A percentile compares a stretch with the other conserved stretches of the same genome.
phyloP scores from a whole-genome alignment of 1,140 invertebrate genomes.

The Nasonia longicornis region DNA sequence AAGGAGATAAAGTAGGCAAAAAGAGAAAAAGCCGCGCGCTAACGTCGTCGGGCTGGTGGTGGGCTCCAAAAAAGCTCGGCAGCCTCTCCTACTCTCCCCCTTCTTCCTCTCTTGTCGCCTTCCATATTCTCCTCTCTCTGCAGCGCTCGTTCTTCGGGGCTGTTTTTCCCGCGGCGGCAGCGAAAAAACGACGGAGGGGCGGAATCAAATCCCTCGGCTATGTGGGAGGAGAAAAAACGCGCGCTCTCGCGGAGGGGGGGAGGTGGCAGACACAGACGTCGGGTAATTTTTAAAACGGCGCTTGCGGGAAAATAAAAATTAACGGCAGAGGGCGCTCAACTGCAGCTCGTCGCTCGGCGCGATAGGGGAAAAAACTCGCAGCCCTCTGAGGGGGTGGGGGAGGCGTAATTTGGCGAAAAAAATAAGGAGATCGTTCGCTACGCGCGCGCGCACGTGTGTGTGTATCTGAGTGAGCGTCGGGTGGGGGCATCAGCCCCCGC shows the following conservation, averaged over 20 bases:
- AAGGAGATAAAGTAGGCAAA: slow-evolving; percentile 48
- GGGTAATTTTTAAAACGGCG: slow-evolving; percentile 64
- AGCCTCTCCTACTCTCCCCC: slow-evolving; percentile 3
- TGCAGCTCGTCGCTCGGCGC: slow-evolving; percentile 6
- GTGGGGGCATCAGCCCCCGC: neutral
- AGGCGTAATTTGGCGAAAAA: slow-evolving; percentile 32
- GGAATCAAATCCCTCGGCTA: neutral
- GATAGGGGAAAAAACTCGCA: slow-evolving; percentile 12
- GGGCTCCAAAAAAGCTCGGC: slow-evolving; percentile 26
- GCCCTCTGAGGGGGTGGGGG: neutral
- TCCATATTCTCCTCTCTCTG: slow-evolving; percentile 2
- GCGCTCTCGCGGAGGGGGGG: neutral
- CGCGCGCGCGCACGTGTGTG: no score
- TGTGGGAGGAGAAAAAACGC: slow-evolving; percentile 38
- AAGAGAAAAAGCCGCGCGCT: slow-evolving; percentile 31
- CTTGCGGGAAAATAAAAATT: slow-evolving; percentile 66
- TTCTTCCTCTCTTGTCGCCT: slow-evolving; percentile 7
- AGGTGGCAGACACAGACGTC: slow-evolving; percentile 9
- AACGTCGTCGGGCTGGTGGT: neutral
- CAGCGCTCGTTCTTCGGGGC: neutral
- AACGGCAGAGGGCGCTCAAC: slow-evolving; percentile 48
- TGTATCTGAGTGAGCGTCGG: neutral
- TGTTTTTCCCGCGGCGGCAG: slow-evolving; percentile 17
- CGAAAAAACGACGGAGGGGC: slow-evolving; percentile 3
- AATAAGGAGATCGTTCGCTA: slow-evolving; percentile 39